These are phyloP conservation scores for Macrosteles quadrilineatus DNA, from an alignment of 1,140 invertebrate species.

Conservation along the genomic window DNA sequence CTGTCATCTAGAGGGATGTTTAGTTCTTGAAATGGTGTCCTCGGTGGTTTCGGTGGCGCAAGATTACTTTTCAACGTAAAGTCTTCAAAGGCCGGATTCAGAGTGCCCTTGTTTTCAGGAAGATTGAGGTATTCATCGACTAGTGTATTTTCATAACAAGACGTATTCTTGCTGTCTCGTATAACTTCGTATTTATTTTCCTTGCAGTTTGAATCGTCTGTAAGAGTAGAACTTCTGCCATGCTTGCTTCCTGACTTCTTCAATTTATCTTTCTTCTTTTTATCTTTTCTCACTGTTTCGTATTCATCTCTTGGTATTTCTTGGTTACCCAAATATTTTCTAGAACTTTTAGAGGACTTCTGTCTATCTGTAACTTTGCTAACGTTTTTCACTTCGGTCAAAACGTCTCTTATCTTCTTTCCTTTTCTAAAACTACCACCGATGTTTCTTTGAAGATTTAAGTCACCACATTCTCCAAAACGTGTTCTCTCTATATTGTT, in stretches of 20 bases:
- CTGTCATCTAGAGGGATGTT: slow-evolving; percentile 9
- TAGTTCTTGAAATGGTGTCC: slow-evolving; percentile 8
- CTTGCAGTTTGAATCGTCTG: too few species aligned
- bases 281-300: slow-evolving; percentile 1
- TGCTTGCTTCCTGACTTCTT: background rate
- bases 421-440: too few species aligned
- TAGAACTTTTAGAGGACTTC: too few species aligned
- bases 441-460: too few species aligned
- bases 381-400: too few species aligned
- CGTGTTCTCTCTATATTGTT: too few species aligned
- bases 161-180: background rate
- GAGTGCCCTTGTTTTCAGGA: slow-evolving; percentile 2
- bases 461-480: too few species aligned
- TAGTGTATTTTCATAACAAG: background rate
- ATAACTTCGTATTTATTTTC: slow-evolving; percentile 1
- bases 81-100: slow-evolving; percentile 16
- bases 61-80: slow-evolving; percentile 11
- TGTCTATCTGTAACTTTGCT: too few species aligned
- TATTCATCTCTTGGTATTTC: background rate
- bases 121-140: slow-evolving; percentile 11
- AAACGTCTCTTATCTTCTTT: too few species aligned
- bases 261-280: background rate
- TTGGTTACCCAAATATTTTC: background rate
- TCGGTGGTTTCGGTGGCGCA: background rate
- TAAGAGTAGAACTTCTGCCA: too few species aligned